phyloP scores from a whole-genome alignment of 2,797 vertebrate species.

The Manis javanica region DNA sequence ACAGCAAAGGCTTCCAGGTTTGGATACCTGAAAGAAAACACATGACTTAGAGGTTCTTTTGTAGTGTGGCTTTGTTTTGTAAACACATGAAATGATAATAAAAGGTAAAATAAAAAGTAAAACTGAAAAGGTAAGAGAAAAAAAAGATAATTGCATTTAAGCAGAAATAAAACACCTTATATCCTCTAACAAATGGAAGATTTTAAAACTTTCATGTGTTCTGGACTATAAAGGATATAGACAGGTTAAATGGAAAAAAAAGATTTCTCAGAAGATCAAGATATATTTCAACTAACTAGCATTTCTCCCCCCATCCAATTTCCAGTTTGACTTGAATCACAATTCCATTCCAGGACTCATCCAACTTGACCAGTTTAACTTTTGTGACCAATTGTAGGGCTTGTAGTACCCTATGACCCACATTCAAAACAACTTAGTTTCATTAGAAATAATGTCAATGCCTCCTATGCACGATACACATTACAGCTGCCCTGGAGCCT shows the following conservation, averaged over 20 bases:
- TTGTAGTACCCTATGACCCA: not conserved
- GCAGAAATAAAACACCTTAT: not conserved
- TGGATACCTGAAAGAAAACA: slow-evolving; percentile 92
- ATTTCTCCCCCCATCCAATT: not conserved
- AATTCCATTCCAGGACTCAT: not conserved
- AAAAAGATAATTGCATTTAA: not conserved
- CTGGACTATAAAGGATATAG: not conserved
- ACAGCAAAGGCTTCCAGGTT: slow-evolving; percentile 98
- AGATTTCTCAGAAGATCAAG: slow-evolving; percentile 34
- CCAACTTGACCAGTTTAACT: not conserved
- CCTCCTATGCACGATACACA: not conserved
- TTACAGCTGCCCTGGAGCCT: not conserved
- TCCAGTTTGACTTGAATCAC: not conserved
- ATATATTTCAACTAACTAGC: not conserved
- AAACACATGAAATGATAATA: slow-evolving; percentile 48
- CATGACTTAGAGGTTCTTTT: slow-evolving; percentile 59
- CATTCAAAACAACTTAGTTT: not conserved
- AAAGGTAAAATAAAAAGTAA: slow-evolving; percentile 40
- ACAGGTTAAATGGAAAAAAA: slow-evolving; percentile 25
- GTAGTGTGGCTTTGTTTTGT: not conserved
- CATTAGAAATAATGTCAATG: not conserved
- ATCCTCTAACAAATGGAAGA: not conserved
- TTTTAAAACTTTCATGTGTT: not conserved
- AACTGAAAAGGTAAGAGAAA: slow-evolving; percentile 12
- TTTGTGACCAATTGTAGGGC: not conserved